These are phyloP conservation scores for Mycetomoellerius zeteki DNA, from an alignment of 1,140 invertebrate genomes.

Conservation along the genomic window DNA sequence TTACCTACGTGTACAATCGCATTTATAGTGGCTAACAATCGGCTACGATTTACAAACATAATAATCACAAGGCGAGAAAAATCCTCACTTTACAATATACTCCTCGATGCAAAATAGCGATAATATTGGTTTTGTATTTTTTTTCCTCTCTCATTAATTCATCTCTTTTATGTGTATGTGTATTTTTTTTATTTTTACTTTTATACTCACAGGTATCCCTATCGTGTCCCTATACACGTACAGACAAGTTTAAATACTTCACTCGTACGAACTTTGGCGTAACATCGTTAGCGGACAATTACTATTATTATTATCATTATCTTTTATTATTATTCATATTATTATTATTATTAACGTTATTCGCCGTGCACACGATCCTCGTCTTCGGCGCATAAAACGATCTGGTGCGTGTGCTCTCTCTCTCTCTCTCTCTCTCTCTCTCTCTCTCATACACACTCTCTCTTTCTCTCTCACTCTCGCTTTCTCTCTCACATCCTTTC, in stretches of 20 bases:
- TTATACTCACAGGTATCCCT: constrained; percentile 61
- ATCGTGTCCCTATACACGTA: constrained; percentile 61
- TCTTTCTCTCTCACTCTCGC: constrained; percentile 10
- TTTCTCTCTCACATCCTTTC: neutral
- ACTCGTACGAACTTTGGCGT: constrained; percentile 71
- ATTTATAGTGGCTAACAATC: constrained; percentile 70
- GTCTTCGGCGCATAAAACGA: constrained; percentile 40
- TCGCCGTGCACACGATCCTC: constrained; percentile 50
- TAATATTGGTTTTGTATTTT: constrained; percentile 66
- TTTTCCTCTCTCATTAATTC: constrained; percentile 20
- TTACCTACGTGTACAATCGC: constrained; percentile 69
- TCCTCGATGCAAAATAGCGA: constrained; percentile 68
- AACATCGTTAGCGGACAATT: constrained; percentile 67
- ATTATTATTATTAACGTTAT: constrained; percentile 60
- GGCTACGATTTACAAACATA: constrained; percentile 76
- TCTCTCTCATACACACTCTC: neutral
- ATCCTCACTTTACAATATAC: constrained; percentile 72
- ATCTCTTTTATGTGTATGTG: neutral
- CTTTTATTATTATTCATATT: constrained; percentile 36
- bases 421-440: constrained; percentile 27
- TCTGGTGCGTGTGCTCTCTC: constrained; percentile 27
- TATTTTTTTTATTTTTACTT: constrained; percentile 17
- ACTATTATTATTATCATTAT: constrained; percentile 57
- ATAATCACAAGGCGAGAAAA: constrained; percentile 75
- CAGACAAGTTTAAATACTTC: constrained; percentile 68